These are phyloP conservation scores for Cebus imitator DNA, from an alignment of 2,113 vertebrate species.

Conservation along the genomic window DNA sequence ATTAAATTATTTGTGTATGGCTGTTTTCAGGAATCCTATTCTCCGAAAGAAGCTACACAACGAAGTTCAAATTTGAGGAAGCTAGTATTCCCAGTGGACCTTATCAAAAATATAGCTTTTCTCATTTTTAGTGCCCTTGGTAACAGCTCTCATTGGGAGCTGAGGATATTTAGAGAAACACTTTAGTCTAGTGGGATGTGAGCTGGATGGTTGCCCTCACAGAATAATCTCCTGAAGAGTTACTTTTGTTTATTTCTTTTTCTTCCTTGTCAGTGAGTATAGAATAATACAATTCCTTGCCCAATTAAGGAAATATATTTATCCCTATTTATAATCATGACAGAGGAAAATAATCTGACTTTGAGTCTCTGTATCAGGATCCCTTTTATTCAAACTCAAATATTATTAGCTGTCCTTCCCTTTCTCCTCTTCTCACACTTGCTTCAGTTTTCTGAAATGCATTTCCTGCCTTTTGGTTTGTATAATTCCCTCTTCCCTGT, in stretches of 20 bases:
- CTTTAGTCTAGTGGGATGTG: neutral
- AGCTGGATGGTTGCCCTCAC: neutral
- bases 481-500: neutral
- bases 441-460: neutral
- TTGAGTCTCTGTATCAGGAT: neutral
- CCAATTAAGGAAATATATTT: neutral
- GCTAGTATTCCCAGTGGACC: neutral
- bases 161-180: neutral
- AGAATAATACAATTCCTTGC: neutral
- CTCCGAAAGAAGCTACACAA: neutral
- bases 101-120: neutral
- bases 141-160: neutral
- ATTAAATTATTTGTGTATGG: neutral
- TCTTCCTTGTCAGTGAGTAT: neutral
- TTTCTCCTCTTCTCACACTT: neutral
- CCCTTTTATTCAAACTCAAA: neutral
- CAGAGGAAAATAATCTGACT: neutral
- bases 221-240: neutral
- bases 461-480: neutral
- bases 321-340: neutral
- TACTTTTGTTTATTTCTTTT: neutral
- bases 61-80: conserved; percentile 11
- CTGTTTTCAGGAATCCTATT: neutral
- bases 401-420: rapidly evolving
- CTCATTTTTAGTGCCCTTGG: neutral